Evolutionary conservation across 2,888 invertebrate genomes (phyloP).

Genomic region (Chesias legatella): DNA sequence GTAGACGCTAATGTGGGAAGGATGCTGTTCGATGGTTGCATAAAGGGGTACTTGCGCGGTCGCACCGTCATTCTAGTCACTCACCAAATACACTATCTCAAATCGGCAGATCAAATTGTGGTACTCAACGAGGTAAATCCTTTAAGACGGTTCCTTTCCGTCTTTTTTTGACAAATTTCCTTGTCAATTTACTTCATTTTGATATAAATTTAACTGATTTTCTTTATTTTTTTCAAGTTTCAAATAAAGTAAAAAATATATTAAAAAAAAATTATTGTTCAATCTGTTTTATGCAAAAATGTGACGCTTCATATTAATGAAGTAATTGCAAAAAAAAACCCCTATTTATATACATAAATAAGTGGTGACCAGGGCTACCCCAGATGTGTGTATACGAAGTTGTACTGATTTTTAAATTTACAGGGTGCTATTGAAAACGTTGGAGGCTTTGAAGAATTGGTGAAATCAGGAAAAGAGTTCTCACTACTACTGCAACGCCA

Average conservation of each 20-base stretch:
- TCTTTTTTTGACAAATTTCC: too few relatives aligned
- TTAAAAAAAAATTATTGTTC: too few relatives aligned
- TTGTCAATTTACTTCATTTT: too few relatives aligned
- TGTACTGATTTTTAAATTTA: conserved; percentile 16
- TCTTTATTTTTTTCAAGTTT: too few relatives aligned
- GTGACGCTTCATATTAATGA: too few relatives aligned
- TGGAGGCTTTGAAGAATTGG: conserved; percentile 80
- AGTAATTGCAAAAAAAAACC: too few relatives aligned
- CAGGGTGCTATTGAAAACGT: conserved; percentile 81
- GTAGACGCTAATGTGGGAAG: conserved; percentile 89
- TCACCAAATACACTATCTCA: conserved; percentile 87
- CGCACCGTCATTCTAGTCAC: conserved; percentile 90
- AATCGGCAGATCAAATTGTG: conserved; percentile 73
- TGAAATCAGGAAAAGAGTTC: conserved; percentile 75
- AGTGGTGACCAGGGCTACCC: too few relatives aligned
- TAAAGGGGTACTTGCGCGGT: conserved; percentile 81
- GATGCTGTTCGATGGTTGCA: conserved; percentile 87
- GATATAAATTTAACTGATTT: too few relatives aligned
- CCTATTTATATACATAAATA: too few relatives aligned
- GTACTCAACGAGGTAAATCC: conserved; percentile 73
- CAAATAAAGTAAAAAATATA: too few relatives aligned
- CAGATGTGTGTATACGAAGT: not conserved
- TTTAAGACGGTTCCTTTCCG: too few relatives aligned
- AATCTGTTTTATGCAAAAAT: too few relatives aligned
- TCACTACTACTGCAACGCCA: conserved; percentile 55